These are phyloP conservation scores for Drosophila orosa DNA, from an alignment of 1,140 invertebrate genomes.

Conservation along the genomic window DNA sequence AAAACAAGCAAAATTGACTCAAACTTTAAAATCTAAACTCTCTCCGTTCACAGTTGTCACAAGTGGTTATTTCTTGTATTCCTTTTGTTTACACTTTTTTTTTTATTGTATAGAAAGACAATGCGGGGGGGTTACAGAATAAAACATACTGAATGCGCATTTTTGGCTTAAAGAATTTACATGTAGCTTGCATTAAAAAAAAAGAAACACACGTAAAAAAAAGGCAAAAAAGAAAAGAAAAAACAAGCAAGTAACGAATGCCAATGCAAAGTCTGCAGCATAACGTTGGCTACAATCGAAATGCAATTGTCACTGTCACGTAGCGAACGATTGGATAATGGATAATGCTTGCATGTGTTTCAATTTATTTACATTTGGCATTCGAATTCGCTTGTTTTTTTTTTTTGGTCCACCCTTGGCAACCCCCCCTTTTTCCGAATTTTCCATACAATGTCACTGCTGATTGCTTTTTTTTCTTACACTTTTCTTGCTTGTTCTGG, in stretches of 20 bases:
- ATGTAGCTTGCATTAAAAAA: conserved; percentile 21
- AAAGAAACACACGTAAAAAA: not conserved
- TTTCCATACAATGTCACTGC: conserved; percentile 14
- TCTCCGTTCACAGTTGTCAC: conserved; percentile 14
- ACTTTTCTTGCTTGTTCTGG: conserved; percentile 25
- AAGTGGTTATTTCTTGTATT: conserved; percentile 5
- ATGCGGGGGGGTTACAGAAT: not conserved
- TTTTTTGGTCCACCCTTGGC: conserved; percentile 6
- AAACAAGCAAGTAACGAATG: conserved; percentile 23
- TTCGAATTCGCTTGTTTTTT: conserved; percentile 42
- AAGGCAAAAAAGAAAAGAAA: conserved; percentile 5
- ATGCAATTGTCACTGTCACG: conserved; percentile 53
- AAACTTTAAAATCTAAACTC: conserved; percentile 32
- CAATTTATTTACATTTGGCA: conserved; percentile 57
- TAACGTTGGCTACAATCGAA: conserved; percentile 32
- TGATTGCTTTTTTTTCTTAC: conserved; percentile 33
- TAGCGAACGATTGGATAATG: conserved; percentile 49
- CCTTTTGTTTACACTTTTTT: not conserved
- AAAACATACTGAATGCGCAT: conserved; percentile 21
- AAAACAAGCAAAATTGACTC: conserved; percentile 7
- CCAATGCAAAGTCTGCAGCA: conserved; percentile 29
- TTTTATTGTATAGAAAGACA: not conserved
- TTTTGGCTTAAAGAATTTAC: conserved; percentile 29
- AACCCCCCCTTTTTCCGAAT: not conserved
- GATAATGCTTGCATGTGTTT: conserved; percentile 56